Conservation (phyloP, 2,888 invertebrate genomes). For the Esperia sulphurella region DNA sequence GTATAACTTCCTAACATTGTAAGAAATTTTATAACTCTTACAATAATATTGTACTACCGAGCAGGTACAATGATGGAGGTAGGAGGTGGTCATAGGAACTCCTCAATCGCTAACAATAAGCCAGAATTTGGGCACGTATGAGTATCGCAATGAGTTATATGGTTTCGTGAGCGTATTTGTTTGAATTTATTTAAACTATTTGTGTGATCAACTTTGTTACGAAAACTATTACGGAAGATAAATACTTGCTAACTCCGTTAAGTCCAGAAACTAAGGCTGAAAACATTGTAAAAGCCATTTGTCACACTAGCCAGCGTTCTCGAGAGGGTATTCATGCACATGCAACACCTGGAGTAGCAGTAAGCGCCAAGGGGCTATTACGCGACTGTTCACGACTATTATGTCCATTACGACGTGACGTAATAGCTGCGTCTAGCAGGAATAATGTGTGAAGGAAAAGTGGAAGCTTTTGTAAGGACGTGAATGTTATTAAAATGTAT, state of each 20-base stretch:
- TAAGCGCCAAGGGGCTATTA: conserved; percentile 34
- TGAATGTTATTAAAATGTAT: conserved; percentile 1
- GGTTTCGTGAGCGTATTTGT: too few relatives aligned
- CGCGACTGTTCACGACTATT: conserved; percentile 21
- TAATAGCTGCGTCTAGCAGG: conserved; percentile 27
- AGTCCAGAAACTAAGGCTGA: conserved; percentile 1
- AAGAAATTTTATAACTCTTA: too few relatives aligned
- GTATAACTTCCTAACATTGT: too few relatives aligned
- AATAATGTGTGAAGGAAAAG: conserved; percentile 46
- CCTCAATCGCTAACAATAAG: too few relatives aligned
- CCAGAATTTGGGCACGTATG: too few relatives aligned
- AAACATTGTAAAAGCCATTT: conserved; percentile 9
- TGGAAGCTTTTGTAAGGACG: not conserved
- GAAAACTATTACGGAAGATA: not conserved
- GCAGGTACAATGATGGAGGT: too few relatives aligned
- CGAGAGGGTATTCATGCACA: conserved; percentile 35
- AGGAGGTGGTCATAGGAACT: too few relatives aligned
- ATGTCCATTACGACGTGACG: conserved; percentile 20
- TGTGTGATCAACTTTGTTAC: too few relatives aligned
- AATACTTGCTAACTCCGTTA: not conserved
- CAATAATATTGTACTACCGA: too few relatives aligned
- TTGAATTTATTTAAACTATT: too few relatives aligned
- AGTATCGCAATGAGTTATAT: too few relatives aligned
- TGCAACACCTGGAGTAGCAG: conserved; percentile 30
- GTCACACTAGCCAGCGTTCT: conserved; percentile 23